Base-by-base conservation (phyloP, 2,888 invertebrate genomes). In the Adelognathus sp. region DNA sequence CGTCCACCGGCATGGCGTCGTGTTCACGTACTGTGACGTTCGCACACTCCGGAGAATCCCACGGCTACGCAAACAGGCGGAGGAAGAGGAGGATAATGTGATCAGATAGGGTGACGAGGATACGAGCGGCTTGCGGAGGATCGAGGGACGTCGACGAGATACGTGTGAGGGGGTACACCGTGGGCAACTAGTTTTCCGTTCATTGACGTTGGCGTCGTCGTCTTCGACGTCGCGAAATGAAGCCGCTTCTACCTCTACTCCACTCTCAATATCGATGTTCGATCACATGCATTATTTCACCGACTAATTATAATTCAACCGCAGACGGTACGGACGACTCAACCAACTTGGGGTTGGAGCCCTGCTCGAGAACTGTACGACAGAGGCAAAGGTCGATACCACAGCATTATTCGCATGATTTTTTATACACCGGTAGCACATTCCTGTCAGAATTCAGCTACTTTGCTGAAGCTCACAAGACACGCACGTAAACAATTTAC, bases 1-100 rank as follows among this genome's bases (percentile, higher is more conserved):
- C 60, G 58, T 76, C 69, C 36, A 73, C 73, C 69, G 61, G 21
- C 27, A 36, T 61, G 60, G 29, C 27, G 71, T 87, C 52, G 79
- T 87, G 87, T 84, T 86, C 87, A 86, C 82, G 75, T 72, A 83
- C 82, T 86, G 88, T 88, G 85, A 88, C 88, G 88, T 88, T 89
- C 88, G 77, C 89, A 88, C 87, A 88, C 84, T 84, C 81, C 70
- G 77, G 36, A 70, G 75, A 79, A 83, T 86, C 87, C 84, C 87
- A 85, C 85, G 84, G 81, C 83, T 81, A 69, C 81, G 78, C 69
- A 76, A 66, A 71, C 74, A 67, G 76, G 71, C 31, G 72, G 46
- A 58, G 56, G 61, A 58, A 63, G 39, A 58, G 50, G 58, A 41
- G 50, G 39, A 39, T 56, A 56, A 18, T 16, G 21, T 41, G 27